Base-by-base conservation (phyloP, 2,888 invertebrate genomes). In the Bimastos eiseni region DNA sequence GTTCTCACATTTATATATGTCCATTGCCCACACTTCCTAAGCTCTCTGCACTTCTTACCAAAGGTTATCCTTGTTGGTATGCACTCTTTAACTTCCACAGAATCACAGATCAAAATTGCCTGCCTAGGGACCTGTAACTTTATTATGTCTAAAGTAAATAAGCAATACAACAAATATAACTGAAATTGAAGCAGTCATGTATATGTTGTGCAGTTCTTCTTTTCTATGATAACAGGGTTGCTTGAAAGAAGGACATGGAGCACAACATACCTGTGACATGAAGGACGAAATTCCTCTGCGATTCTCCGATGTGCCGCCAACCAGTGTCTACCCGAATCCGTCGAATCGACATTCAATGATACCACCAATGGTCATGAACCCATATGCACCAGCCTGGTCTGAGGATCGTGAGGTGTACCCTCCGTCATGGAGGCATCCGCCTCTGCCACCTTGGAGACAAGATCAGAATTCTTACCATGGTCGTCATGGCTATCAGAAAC, bases 211-310 rank as follows among this genome's bases (percentile, higher is more conserved):
- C 70, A 70, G 70, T n/a, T 11, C 70, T 70, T 30, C 70, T n/a
- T 70, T n/a, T 70, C 49, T 70, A 17, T n/a, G 30, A n/a, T n/a
- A n/a, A 37, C 36, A 86, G 86, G 86, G 86, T 21, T 86, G 86
- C 34, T 36, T 86, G n/a, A 86, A 86, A 86, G 86, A 86, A n/a
- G n/a, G n/a, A 34, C 33, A 86, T 24, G 86, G 86, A 37, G n/a
- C 86, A 86, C 36, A 19, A 86, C 86, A 86, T 86, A 86, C 86
- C 1, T 86, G 86, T 86, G 86, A 86, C 34, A 37, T 86, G 36
- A 86, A 36, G 37, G 86, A 86, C 17, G 36, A 86, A 3, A 36
- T 24, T 36, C 34, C 37, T 36, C 17, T 24, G 37, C 19, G 21
- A 86, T 86, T 13, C 36, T 86, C 86, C 6, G 86, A 86, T 24